Base-by-base conservation (phyloP, 2,797 vertebrate species). In the Cetoscarus ocellatus region DNA sequence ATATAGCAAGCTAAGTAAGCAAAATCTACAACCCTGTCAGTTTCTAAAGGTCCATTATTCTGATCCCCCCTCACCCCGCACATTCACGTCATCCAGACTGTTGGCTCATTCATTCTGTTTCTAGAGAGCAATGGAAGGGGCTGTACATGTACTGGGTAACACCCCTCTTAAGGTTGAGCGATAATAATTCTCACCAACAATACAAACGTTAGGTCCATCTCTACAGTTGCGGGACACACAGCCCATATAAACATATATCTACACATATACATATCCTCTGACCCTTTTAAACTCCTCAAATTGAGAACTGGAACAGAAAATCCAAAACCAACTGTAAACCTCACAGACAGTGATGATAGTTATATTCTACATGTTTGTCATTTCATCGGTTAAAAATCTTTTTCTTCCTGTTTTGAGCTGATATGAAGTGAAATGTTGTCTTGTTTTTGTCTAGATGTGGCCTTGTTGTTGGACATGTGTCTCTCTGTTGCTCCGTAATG, bases 181-280 rank as follows among this genome's bases (percentile, higher is more conserved):
- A 84, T 81, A 51, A 70, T 11, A 84, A 90, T 83, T 81, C 85
- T 88, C 82, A 82, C 80, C 84, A 90, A 68, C 85, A 69, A 89
- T 86, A 91, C 90, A 92, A 91, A 94, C 82, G 44, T 92, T 92
- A 91, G 85, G 89, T 93, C 91, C 91, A 91, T 88, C 87, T 93
- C 90, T 86, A 90, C 61, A 56, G 76, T 75, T 81, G 74, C 70
- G 85, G 87, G 78, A 86, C 83, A 74, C 83, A 72, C 84, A 73
- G 84, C 86, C 85, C 85, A 83, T 89, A 90, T 92, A 88, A 91
- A 92, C 91, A 91, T 77, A 87, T 91, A 92, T 93, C 85, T 92
- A 91, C 85, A 91, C 86, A 89, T 87, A 73, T 90, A 93, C 88
- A 91, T 75, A 67, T 78, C 84, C 54, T 83, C 53, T 76, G 75